Base-by-base conservation (phyloP, 2,888 invertebrate genomes). In the Platycheirus rosarum region DNA sequence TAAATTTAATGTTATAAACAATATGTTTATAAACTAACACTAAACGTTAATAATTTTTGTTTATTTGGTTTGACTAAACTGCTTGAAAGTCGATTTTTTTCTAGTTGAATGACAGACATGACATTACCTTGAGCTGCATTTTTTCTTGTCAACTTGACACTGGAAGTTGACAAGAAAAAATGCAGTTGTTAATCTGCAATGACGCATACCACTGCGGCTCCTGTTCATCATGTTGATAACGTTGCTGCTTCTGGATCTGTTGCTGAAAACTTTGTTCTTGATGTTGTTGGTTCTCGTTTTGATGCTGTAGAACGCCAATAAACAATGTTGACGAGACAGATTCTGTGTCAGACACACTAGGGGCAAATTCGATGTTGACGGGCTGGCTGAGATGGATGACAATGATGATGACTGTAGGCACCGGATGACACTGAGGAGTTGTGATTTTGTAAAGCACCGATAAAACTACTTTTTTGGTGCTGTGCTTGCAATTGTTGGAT, bases 401-500 rank as follows among this genome's bases (percentile, higher is more conserved):
- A 23, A 57, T 40, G 57, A 55, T 9, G 26, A 32, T 66, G 26
- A 32, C 48, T 18, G 4, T 35, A n/a, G 6, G 11, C 14, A 9
- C 13, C 23, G 0, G 37, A 37, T 23, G 35, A 14, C 23, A 40
- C 29, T 9, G 49, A 35, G 2, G 8, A 4, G 35, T 65, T 49
- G 3, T 16, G 37, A 0, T 37, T 49, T 7, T 49, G 37, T 26
- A 55, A 55, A 40, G 26, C 57, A 14, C 57, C 57, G 14, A 57
- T 57, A 23, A 57, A 42, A 57, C 14, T 32, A n/a, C 40, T 57
- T 57, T 40, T 57, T 57, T 57, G 37, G 6, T 23, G 35, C 11
- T 57, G 23, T 14, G 55, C 49, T 70, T 76, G 42, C 9, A 80
- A 16, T 49, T 71, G 53, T n/a, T 62, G 49, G n/a, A 76, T 65